phyloP scores from a whole-genome alignment of 2,113 vertebrate genomes.

The Paedocypris sp. region DNA sequence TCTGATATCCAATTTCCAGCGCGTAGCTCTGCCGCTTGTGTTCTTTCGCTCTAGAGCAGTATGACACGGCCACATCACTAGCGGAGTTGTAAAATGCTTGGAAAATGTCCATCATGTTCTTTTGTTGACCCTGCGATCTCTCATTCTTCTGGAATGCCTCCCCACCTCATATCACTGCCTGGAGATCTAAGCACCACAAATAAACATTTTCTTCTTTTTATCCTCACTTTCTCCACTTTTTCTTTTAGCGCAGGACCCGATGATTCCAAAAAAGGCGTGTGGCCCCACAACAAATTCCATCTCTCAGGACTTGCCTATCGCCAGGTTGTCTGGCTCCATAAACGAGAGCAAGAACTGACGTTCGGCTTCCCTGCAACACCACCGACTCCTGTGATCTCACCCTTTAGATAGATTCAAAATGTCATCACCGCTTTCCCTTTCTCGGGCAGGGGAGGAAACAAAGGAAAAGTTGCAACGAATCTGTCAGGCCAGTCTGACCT shows the following conservation, averaged over 20 bases:
- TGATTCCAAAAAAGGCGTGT: slow-evolving; percentile 35
- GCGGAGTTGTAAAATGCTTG: slow-evolving; percentile 26
- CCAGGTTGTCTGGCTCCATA: slow-evolving; percentile 25
- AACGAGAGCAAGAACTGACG: slow-evolving; percentile 22
- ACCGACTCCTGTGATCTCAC: slow-evolving; percentile 9
- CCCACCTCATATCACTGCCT: slow-evolving; percentile 34
- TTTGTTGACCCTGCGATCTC: slow-evolving; percentile 34
- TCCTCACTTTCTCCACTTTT: slow-evolving; percentile 28
- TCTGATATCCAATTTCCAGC: no score
- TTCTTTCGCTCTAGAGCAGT: no score
- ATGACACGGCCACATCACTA: slow-evolving; percentile 15
- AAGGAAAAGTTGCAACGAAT: neutral
- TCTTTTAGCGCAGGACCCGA: slow-evolving; percentile 16
- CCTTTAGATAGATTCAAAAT: slow-evolving; percentile 20
- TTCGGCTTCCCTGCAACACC: slow-evolving; percentile 20
- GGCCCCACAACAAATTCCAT: slow-evolving; percentile 31
- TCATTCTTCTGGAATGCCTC: slow-evolving; percentile 35
- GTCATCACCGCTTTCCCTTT: neutral
- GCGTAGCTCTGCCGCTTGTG: no score
- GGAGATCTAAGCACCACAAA: slow-evolving; percentile 37
- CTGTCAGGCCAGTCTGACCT: slow-evolving; percentile 14
- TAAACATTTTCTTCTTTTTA: slow-evolving; percentile 39
- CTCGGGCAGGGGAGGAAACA: neutral
- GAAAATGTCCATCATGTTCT: slow-evolving; percentile 29
- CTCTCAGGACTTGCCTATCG: slow-evolving; percentile 33